Base-by-base conservation (phyloP, 23 tunicate genomes). In the Diplosoma virens region DNA sequence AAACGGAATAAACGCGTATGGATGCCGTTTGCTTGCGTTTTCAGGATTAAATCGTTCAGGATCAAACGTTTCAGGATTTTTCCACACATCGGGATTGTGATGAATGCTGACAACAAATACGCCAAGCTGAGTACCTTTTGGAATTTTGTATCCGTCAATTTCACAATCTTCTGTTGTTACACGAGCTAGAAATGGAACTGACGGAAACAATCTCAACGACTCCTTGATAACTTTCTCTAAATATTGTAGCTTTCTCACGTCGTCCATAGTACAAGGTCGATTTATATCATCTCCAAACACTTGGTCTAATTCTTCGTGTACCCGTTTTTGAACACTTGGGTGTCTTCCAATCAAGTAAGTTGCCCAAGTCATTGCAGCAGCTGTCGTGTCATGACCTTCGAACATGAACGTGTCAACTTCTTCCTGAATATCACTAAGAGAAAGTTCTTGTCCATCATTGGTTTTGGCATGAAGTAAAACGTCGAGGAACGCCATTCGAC, bases 381-480 rank as follows among this genome's bases (percentile, higher is more conserved):
- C 96, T 16, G 96, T 89, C 5, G 99, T 95, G 79, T 89, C 99
- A 47, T 89, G 96, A 4, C 96, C 94, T 66, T 95, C 96, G 72
- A 95, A 95, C 96, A 95, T 95, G 54, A 95, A 95, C 29, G 99
- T 95, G 46, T 95, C 99, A 18, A 95, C 99, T 77, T 95, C 96
- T 47, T 95, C 99, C 37, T 84, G 92, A 59, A 95, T 95, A 69
- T 86, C 99, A 21, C 46, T 21, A 32, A 85, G 68, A 6, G 92
- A 85, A 20, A 92, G 82, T 29, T 63, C 31, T 67, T 92, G 70
- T 1, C 91, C 96, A 25, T 82, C 87, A n/a, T 86, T 93, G n/a
- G 87, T 81, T 16, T 36, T 32, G 55, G 84, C 84, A 58, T 84
- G 73, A 55, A 95, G 27, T 32, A 95, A 70, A 14, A 92, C 79